These are phyloP conservation scores for Helogale parvula DNA, from an alignment of 2,113 vertebrate species.

Conservation along the genomic window DNA sequence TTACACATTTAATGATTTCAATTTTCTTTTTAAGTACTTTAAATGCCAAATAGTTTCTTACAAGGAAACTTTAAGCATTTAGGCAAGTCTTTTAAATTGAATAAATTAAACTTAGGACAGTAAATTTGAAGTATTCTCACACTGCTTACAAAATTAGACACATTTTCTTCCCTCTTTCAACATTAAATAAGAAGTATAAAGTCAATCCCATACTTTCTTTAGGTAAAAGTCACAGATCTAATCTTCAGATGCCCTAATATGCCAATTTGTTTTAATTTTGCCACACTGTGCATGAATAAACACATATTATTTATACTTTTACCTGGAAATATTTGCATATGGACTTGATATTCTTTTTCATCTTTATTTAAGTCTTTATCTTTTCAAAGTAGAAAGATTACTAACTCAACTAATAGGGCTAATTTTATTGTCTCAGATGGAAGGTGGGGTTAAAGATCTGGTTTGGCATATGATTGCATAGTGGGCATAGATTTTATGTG, in stretches of 20 bases:
- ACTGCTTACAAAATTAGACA: not conserved
- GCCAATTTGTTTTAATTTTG: not conserved
- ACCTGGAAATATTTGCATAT: not conserved
- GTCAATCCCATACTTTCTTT: not conserved
- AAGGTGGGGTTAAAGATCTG: not conserved
- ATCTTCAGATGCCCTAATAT: not conserved
- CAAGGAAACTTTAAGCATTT: not conserved
- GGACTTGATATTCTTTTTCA: not conserved
- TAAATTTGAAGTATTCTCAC: not conserved
- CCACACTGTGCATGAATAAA: not conserved
- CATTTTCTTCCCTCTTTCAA: not conserved
- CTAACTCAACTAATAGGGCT: not conserved
- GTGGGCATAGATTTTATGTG: not conserved
- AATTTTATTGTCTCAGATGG: not conserved
- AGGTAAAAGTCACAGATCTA: not conserved
- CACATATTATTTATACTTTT: not conserved
- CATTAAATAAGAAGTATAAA: not conserved
- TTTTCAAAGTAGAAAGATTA: not conserved
- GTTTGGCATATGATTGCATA: not conserved
- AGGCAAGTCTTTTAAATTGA: not conserved
- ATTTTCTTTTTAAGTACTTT: slow-evolving; percentile 6
- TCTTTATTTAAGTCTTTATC: not conserved
- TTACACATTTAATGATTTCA: not conserved
- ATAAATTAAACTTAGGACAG: not conserved
- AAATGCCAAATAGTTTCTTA: not conserved